Conservation (phyloP, 2,113 vertebrate genomes). For the Eulemur rufifrons region DNA sequence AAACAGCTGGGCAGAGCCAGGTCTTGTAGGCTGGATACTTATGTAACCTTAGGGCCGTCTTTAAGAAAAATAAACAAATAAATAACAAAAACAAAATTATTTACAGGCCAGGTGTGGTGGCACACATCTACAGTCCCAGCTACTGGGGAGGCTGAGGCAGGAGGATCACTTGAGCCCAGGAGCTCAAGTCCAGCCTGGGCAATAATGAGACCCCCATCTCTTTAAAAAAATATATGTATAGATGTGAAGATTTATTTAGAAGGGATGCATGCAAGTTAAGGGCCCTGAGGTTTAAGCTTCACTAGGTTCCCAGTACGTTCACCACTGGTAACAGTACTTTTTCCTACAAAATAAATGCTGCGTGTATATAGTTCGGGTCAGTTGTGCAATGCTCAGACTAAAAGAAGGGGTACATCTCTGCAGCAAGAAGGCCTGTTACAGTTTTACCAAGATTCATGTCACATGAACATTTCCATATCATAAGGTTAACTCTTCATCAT, state of each 20-base stretch:
- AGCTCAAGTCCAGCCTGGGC: background rate
- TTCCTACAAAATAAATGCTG: background rate
- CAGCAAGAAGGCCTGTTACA: background rate
- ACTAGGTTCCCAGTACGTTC: background rate
- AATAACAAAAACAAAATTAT: background rate
- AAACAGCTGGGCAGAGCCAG: background rate
- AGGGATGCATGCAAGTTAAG: background rate
- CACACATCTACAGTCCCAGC: background rate
- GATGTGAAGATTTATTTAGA: background rate
- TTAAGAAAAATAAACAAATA: background rate
- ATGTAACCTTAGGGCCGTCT: background rate
- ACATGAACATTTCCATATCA: slow-evolving; percentile 51
- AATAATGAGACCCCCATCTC: background rate
- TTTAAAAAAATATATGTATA: background rate
- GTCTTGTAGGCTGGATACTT: background rate
- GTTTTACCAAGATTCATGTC: slow-evolving; percentile 14
- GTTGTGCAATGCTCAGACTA: background rate
- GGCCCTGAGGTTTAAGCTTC: background rate
- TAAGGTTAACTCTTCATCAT: slow-evolving; percentile 56
- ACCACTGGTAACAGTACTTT: background rate
- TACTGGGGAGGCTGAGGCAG: background rate
- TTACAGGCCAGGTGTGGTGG: background rate
- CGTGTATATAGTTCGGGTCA: background rate
- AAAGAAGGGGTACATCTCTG: background rate
- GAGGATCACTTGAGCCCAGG: background rate